These are phyloP conservation scores for Andricus grossulariae DNA, from an alignment of 1,140 invertebrate species.

Conservation along the genomic window DNA sequence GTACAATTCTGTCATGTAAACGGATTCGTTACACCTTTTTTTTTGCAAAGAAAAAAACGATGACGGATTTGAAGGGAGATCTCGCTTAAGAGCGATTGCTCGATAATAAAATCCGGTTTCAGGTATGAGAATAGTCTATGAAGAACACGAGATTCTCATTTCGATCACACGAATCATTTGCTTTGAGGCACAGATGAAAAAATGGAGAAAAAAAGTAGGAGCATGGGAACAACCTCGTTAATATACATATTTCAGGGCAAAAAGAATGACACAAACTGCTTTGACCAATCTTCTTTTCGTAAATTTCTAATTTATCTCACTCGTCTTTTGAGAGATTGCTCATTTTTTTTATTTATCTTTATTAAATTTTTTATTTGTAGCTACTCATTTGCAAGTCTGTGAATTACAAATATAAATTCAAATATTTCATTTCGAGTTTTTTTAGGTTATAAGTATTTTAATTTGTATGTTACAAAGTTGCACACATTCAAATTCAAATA, in stretches of 20 bases:
- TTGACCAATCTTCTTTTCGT: not conserved
- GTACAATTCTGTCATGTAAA: not conserved
- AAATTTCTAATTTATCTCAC: not conserved
- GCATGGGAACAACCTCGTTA: not conserved
- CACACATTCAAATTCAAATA: too few relatives aligned
- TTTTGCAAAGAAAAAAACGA: not conserved
- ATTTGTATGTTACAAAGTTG: too few relatives aligned
- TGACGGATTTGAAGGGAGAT: not conserved
- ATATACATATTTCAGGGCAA: constrained; percentile 5
- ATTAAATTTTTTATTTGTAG: not conserved
- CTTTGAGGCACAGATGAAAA: not conserved
- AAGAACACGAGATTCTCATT: not conserved
- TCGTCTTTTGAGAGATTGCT: not conserved
- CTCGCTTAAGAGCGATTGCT: not conserved
- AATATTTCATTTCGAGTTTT: too few relatives aligned
- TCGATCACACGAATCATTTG: not conserved
- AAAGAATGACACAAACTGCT: not conserved
- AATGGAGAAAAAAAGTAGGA: not conserved
- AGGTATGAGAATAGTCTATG: constrained; percentile 10
- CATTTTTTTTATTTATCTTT: not conserved
- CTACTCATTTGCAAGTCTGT: too few relatives aligned
- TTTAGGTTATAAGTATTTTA: too few relatives aligned
- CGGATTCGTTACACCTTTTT: not conserved
- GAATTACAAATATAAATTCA: too few relatives aligned
- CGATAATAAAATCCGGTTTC: constrained; percentile 36